Base-by-base conservation (phyloP, 2,888 invertebrate species). In the Trisateles emortualis region DNA sequence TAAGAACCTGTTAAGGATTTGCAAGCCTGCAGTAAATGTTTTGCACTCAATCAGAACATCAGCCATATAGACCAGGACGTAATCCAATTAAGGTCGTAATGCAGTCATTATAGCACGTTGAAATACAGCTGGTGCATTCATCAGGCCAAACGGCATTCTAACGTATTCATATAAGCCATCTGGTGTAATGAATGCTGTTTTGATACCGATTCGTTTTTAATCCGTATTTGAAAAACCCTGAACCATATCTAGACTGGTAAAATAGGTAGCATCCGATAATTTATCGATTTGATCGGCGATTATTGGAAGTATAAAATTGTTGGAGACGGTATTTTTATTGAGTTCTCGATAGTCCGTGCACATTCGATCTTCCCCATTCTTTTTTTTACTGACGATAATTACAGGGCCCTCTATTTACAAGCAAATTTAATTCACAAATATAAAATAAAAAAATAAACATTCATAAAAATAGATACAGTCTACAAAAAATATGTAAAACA, bases 341-440 rank as follows among this genome's bases (percentile, higher is more conserved):
- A 40, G 8, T 39, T 19, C 19, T 6, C 17, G 19, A 26, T 40
- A 40, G 9, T 40, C 40, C 1, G 40, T 40, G 14, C 40, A 40
- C 40, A 40, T 40, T 40, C 40, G 40, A 26, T 40, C 26, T 14
- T 40, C 26, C 3, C 40, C 40, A 14, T 40, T 40, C 8, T 40
- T 42, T 8, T 16, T 9, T 13, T 4, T 5, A 13, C n/a, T n/a
- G n/a, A 29, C 3, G 1, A n/a, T 6, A 17, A 2, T 6, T 16
- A n/a, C 11, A 0, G n/a, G 9, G 26, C n/a, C n/a, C n/a, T n/a
- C n/a, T n/a, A n/a, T n/a, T n/a, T n/a, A n/a, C n/a, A n/a, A n/a
- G n/a, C n/a, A n/a, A n/a, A n/a, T n/a, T n/a, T n/a, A n/a, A n/a
- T n/a, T n/a, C n/a, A n/a, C n/a, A n/a, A n/a, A n/a, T n/a, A n/a